Base-by-base conservation (phyloP, 2,113 vertebrate genomes). In the Eulemur macaco region DNA sequence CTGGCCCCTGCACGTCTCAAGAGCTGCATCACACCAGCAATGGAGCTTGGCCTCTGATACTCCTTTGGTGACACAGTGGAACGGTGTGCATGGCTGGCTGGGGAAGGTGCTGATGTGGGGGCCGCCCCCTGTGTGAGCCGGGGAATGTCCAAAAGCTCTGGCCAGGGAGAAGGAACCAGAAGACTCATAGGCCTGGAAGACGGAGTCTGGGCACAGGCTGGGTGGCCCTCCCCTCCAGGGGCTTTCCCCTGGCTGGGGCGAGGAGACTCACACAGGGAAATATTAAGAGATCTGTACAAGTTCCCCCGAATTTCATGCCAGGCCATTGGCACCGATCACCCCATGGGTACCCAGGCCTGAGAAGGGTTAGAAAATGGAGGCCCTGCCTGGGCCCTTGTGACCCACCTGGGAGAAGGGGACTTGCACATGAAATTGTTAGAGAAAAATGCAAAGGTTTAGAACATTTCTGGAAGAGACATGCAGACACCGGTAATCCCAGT, bases 1-100 rank as follows among this genome's bases (percentile, higher is more conserved):
- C 74, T 85, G 31, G 63, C 60, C 71, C 85, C 37, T 45, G 66
- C 89, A 78, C 94, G 90, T 97, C 96, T 97, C 31, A 10, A 80
- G 94, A 97, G 80, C 91, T 20, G 6, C 39, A 54, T 63, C 39
- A 23, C 21, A 39, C 39, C 66, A 25, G 34, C 8, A 0, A 76
- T 34, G 56, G 6, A 42, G 21, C 95, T 94, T 96, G 91, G 86
- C 78, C 3, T 1, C 47, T 42, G 5, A 42, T 37, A 93, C 80
- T 60, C 91, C 80, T 95, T 95, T 86, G 76, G 78, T 94, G 93
- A 97, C 47, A 88, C 42, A 89, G 84, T 85, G 50, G 2, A 42
- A 4, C 91, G 12, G 76, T 92, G 93, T 82, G 95, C 97, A 84
- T 18, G 37, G 25, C 73, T 87, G 37, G 42, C 29, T 63, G 34